Evolutionary conservation across 1,140 invertebrate species (phyloP).

Genomic region (Orius insidiosus): DNA sequence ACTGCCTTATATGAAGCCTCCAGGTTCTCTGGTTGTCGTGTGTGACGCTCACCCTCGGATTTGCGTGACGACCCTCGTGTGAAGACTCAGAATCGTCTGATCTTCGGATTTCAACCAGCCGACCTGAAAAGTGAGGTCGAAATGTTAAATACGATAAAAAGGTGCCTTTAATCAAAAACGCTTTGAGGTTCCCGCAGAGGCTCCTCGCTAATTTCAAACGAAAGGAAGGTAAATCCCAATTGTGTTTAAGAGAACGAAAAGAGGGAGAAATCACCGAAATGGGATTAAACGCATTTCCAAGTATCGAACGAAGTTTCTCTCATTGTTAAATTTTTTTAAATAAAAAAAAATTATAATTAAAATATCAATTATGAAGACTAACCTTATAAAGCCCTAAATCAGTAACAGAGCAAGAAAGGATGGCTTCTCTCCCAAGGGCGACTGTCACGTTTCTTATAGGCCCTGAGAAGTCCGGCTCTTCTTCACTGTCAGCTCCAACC

Average conservation of each 20-base stretch:
- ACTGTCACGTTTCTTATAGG: slow-evolving; percentile 70
- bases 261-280: background rate
- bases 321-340: no score
- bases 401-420: slow-evolving; percentile 61
- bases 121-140: slow-evolving; percentile 37
- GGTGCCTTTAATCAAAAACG: no score
- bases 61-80: slow-evolving; percentile 73
- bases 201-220: no score
- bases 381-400: slow-evolving; percentile 72
- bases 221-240: no score
- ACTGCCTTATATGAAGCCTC: slow-evolving; percentile 55
- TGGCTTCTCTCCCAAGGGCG: slow-evolving; percentile 59
- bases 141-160: no score
- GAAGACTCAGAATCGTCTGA: slow-evolving; percentile 70
- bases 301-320: background rate
- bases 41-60: slow-evolving; percentile 63
- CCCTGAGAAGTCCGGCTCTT: slow-evolving; percentile 37
- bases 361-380: slow-evolving; percentile 23
- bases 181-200: no score
- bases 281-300: slow-evolving; percentile 1
- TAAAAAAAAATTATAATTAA: no score
- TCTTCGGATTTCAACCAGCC: slow-evolving; percentile 78
- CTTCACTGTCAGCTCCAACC: slow-evolving; percentile 14
- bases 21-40: slow-evolving; percentile 54
- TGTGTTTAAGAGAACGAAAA: no score